A percentile compares a stretch with the other conserved stretches of the same genome.
These are phyloP conservation scores for Anhinga rufa DNA, from an alignment of 2,113 vertebrate genomes.

Conservation along the genomic window DNA sequence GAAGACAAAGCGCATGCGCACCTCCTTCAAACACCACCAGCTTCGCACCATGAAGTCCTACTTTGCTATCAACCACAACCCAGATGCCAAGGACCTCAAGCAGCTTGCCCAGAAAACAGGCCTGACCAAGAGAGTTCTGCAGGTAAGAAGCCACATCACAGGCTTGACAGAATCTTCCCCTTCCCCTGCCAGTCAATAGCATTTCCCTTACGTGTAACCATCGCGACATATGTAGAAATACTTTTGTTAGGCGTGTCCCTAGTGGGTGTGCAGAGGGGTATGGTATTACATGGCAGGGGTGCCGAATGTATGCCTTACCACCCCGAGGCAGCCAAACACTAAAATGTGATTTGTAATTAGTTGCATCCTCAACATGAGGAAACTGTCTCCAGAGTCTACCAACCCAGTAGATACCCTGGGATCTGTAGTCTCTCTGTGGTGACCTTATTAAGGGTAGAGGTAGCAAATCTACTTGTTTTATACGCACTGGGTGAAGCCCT, in stretches of 20 bases:
- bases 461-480: background rate
- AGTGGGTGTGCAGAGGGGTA: background rate
- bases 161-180: slow-evolving; percentile 14
- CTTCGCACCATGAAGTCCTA: slow-evolving; percentile 99
- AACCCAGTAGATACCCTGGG: background rate
- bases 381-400: background rate
- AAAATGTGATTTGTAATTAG: background rate
- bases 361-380: background rate
- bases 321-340: background rate
- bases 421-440: background rate
- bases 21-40: slow-evolving; percentile 99
- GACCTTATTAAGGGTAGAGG: background rate
- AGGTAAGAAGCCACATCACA: slow-evolving; percentile 83
- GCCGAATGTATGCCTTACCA: background rate
- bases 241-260: slow-evolving; percentile 13
- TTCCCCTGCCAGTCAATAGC: slow-evolving; percentile 8
- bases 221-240: background rate
- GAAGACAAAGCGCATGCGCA: slow-evolving; percentile 99
- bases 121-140: slow-evolving; percentile 98
- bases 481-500: background rate
- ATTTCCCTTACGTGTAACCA: slow-evolving; percentile 9
- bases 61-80: slow-evolving; percentile 99
- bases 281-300: background rate
- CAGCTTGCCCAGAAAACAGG: slow-evolving; percentile 99
- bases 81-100: slow-evolving; percentile 99